Percentiles rank a stretch among this genome's conserved stretches.
Evolutionary conservation across 2,113 vertebrate species (phyloP).

Genomic region (human (Homo sapiens)): DNA sequence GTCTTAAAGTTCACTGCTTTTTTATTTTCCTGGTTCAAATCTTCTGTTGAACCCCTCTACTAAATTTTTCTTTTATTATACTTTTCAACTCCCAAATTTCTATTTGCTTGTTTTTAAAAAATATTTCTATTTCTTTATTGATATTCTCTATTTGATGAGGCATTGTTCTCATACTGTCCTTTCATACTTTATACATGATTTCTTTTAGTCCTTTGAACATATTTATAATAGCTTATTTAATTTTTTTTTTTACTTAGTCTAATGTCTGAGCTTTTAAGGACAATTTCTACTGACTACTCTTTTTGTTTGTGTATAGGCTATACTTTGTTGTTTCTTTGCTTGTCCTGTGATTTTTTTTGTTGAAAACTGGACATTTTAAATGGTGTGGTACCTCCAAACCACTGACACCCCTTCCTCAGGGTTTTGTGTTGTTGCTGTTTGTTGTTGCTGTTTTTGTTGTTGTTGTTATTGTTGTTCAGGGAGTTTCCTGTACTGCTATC

Average conservation of each 20-base stretch:
- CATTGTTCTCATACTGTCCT: background rate
- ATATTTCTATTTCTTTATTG: background rate
- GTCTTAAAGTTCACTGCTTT: background rate
- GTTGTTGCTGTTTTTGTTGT: background rate
- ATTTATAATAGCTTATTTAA: background rate
- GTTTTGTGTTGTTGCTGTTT: background rate
- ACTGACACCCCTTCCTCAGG: background rate
- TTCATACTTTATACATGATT: background rate
- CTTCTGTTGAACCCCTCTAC: background rate
- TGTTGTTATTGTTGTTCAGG: background rate
- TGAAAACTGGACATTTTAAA: background rate
- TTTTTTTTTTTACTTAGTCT: background rate
- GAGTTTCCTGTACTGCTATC: background rate
- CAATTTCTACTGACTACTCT: background rate
- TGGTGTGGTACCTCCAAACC: background rate
- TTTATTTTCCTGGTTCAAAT: background rate
- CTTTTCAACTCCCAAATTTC: background rate
- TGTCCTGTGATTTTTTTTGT: background rate
- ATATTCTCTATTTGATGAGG: background rate
- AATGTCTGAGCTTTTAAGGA: background rate
- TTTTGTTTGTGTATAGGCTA: background rate
- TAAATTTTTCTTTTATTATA: background rate
- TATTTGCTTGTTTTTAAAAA: background rate
- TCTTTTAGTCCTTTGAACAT: background rate
- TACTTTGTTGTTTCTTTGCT: background rate